Conservation (phyloP, 2,797 vertebrate genomes). For the Acrocephalus scirpaceus region DNA sequence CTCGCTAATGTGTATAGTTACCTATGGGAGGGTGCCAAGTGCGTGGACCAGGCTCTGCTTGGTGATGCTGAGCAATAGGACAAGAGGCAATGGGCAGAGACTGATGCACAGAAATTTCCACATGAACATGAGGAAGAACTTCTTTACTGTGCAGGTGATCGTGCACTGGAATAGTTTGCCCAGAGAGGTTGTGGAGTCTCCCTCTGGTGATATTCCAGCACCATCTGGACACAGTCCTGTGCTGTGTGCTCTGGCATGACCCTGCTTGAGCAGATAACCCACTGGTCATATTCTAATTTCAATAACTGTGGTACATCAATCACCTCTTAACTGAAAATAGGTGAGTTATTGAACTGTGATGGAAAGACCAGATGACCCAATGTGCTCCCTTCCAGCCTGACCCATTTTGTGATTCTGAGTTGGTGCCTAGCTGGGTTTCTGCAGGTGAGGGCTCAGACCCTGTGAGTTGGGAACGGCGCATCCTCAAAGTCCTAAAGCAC, state of each 20-base stretch:
- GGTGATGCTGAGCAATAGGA: rapidly evolving
- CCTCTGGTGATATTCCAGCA: neutral
- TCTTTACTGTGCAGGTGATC: neutral
- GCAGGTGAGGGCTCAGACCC: rapidly evolving
- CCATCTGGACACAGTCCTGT: neutral
- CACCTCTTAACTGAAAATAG: neutral
- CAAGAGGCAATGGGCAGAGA: neutral
- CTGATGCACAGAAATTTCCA: no score
- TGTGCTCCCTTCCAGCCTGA: neutral
- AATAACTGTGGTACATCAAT: neutral
- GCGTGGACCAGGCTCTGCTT: neutral
- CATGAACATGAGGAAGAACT: neutral
- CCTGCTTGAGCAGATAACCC: neutral
- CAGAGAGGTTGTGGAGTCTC: neutral
- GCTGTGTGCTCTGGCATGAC: no score
- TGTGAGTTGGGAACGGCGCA: rapidly evolving
- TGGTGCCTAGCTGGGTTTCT: neutral
- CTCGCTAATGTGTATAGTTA: neutral
- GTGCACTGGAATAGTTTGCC: rapidly evolving
- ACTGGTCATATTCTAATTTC: neutral
- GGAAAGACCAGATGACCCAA: neutral
- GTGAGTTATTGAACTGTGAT: neutral
- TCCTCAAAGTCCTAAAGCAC: no score
- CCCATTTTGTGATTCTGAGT: neutral
- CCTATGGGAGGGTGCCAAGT: neutral